Evolutionary conservation across 2,797 vertebrate species (phyloP), one percentile per base, ranked within the genome.

Genomic region (Cossypha niveicapilla): DNA sequence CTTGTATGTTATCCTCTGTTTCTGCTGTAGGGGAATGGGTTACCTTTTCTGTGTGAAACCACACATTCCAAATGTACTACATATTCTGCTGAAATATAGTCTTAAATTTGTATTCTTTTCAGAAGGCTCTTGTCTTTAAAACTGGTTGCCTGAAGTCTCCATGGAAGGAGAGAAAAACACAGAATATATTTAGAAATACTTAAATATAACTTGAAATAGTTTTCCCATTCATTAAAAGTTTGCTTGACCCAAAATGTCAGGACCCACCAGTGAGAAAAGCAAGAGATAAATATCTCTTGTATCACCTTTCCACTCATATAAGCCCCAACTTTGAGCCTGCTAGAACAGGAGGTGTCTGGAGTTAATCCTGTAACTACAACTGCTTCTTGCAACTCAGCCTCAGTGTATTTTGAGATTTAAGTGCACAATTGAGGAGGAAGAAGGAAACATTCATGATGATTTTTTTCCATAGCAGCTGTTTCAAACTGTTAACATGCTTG

Each of bases 401-500:
- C 47, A 12, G 51, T 86, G 88, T 92, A 92, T 93, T 94, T 96
- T 94, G 94, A 92, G 74, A 79, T 94, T 83, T 86, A 88, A 88
- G 62, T 84, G 30, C 79, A 90, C 93, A 94, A 79, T 48, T 90
- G 74, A 86, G 51, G 80, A 92, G 88, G 83, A 93, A 93, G 80
- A 85, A 89, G 71, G 86, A 87, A 90, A 94, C 77, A 61, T 73
- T 82, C 74, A 28, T 79, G 77, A 81, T 91, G 24, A 28, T 83
- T 88, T 80, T 94, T 96, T 96, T 93, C 78, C 81, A 65, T 34
- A 92, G 80, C 93, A 95, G 94, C 94, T 96, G 94, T 92, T 85
- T 93, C 62, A 86, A 90, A 72, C 70, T 92, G 93, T 79, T 95
- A 84, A 85, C 32, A 54, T 57, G 60, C 50, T 78, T 76, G 57